Conservation (phyloP, 2,888 invertebrate genomes). For the Leucoptera coffeella region DNA sequence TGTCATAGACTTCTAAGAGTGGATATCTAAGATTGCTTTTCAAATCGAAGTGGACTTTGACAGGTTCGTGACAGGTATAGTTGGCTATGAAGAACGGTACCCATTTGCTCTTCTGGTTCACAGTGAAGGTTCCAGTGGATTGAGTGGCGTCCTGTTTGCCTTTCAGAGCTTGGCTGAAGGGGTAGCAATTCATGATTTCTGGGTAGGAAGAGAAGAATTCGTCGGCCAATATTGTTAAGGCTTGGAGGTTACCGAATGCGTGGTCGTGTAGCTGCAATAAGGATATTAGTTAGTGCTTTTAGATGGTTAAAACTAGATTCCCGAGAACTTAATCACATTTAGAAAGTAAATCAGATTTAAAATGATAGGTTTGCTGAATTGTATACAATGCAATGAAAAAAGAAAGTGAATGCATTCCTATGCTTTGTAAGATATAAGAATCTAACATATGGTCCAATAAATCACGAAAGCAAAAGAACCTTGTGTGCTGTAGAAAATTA, state of each 20-base stretch:
- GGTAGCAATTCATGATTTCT: slow-evolving; percentile 22
- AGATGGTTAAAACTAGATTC: too few relatives aligned
- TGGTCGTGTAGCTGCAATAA: slow-evolving; percentile 23
- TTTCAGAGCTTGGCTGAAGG: slow-evolving; percentile 25
- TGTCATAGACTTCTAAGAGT: slow-evolving; percentile 23
- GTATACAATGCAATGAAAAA: too few relatives aligned
- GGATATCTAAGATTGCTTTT: slow-evolving; percentile 17
- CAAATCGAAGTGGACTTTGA: slow-evolving; percentile 31
- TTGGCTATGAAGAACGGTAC: slow-evolving; percentile 33
- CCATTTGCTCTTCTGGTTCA: slow-evolving; percentile 26
- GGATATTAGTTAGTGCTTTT: too few relatives aligned
- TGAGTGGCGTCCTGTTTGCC: slow-evolving; percentile 22
- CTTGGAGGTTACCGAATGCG: slow-evolving; percentile 25
- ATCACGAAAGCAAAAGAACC: too few relatives aligned
- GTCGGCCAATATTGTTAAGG: slow-evolving; percentile 27
- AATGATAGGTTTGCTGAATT: too few relatives aligned
- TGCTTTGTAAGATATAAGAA: too few relatives aligned
- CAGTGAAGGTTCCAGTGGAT: slow-evolving; percentile 12
- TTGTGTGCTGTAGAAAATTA: too few relatives aligned
- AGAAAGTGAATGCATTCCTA: too few relatives aligned
- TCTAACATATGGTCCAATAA: too few relatives aligned
- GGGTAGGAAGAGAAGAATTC: slow-evolving; percentile 32
- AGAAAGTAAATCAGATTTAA: too few relatives aligned
- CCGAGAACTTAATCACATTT: too few relatives aligned
- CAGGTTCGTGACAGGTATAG: slow-evolving; percentile 24